Evolutionary conservation across 2,888 invertebrate species (phyloP).

Genomic region (Lithodes maja): DNA sequence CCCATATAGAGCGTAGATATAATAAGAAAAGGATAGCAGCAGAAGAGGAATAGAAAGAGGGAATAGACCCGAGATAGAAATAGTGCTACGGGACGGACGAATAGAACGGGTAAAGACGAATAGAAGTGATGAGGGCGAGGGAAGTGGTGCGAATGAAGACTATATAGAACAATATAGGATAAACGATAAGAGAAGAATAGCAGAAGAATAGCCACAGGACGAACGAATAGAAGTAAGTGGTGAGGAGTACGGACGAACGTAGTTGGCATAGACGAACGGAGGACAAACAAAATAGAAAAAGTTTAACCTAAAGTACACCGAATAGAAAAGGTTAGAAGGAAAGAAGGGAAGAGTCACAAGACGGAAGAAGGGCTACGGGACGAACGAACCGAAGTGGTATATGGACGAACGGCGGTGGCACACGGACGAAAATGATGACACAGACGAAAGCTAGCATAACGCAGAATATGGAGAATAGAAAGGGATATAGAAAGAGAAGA

Average conservation of each 20-base stretch:
- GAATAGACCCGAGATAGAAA: too few relatives aligned
- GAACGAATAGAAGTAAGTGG: not conserved
- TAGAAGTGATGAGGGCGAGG: not conserved
- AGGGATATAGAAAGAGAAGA: not conserved
- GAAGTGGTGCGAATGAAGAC: not conserved
- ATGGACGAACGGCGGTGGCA: not conserved
- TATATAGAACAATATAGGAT: not conserved
- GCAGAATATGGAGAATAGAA: not conserved
- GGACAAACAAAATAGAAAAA: not conserved
- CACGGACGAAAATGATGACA: not conserved
- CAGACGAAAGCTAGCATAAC: too few relatives aligned
- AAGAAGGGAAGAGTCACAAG: constrained; percentile 7
- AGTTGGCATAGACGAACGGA: not conserved
- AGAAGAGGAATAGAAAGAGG: too few relatives aligned
- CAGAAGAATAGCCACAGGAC: not conserved
- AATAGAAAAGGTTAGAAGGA: not conserved
- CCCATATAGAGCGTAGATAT: too few relatives aligned
- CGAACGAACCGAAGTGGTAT: not conserved
- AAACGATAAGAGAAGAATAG: not conserved
- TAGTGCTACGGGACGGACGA: not conserved
- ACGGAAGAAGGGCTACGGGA: constrained; percentile 7
- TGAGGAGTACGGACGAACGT: not conserved
- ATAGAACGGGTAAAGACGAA: not conserved
- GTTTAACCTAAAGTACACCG: not conserved
- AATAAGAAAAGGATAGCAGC: too few relatives aligned